Evolutionary conservation across 2,113 vertebrate genomes (phyloP).

Genomic region (Aramus guarauna): DNA sequence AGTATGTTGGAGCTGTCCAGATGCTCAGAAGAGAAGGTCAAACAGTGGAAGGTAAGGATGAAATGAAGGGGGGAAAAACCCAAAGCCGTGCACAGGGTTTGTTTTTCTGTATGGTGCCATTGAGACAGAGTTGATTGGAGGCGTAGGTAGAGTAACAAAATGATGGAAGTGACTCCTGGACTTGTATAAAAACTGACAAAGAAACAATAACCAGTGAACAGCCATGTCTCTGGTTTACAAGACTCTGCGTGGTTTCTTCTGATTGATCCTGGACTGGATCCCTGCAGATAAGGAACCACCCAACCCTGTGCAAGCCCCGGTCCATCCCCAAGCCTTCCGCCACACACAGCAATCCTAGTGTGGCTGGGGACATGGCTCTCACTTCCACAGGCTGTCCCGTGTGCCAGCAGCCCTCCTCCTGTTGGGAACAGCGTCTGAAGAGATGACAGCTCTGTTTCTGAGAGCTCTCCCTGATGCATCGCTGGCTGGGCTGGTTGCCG

Average conservation of each 20-base stretch:
- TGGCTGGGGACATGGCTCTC: background rate
- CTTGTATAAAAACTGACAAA: background rate
- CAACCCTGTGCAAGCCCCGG: background rate
- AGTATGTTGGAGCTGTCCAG: slow-evolving; percentile 98
- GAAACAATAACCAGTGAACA: background rate
- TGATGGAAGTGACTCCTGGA: background rate
- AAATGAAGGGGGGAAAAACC: background rate
- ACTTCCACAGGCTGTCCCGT: background rate
- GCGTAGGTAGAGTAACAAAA: background rate
- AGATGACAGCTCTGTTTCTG: background rate
- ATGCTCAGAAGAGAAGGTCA: slow-evolving; percentile 98
- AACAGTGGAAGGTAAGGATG: slow-evolving; percentile 82
- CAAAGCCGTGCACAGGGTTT: background rate
- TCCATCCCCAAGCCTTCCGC: background rate
- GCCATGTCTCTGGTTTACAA: background rate
- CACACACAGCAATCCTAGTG: background rate
- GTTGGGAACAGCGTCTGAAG: background rate
- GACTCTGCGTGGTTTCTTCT: background rate
- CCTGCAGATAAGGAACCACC: background rate
- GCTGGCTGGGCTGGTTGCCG: background rate
- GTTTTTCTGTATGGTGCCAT: background rate
- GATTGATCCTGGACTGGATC: background rate
- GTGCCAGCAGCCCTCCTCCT: background rate
- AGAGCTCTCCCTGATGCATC: background rate
- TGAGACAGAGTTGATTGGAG: background rate